Evolutionary conservation across 1,140 invertebrate species (phyloP).

Genomic region (Drosophila kurseongensis): DNA sequence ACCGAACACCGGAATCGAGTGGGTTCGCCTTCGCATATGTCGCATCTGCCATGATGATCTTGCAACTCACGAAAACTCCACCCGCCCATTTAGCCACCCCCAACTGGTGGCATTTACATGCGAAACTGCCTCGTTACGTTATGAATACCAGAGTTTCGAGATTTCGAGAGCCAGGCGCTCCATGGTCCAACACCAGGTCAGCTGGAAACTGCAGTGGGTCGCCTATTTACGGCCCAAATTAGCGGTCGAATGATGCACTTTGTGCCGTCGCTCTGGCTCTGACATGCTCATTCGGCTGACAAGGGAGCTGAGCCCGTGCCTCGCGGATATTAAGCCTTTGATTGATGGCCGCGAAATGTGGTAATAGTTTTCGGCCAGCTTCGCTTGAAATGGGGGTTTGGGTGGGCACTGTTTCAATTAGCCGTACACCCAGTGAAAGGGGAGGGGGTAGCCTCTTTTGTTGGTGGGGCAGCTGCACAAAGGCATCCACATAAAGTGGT

Average conservation of each 20-base stretch:
- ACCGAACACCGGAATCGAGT: constrained; percentile 35
- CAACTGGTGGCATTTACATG: constrained; percentile 56
- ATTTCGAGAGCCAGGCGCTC: not conserved
- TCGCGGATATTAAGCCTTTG: constrained; percentile 67
- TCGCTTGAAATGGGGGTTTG: not conserved
- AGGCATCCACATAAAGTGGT: constrained; percentile 56
- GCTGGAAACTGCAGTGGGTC: constrained; percentile 28
- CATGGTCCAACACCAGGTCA: constrained; percentile 8
- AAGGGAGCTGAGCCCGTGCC: constrained; percentile 2
- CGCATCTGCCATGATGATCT: constrained; percentile 16
- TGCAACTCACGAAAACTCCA: not conserved
- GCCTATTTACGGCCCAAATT: constrained; percentile 55
- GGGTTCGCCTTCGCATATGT: constrained; percentile 35
- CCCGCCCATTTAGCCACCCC: not conserved
- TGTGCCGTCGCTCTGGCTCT: constrained; percentile 26
- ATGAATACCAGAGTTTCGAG: constrained; percentile 54
- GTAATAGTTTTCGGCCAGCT: constrained; percentile 41
- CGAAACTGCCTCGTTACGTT: constrained; percentile 49
- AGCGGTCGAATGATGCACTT: constrained; percentile 53
- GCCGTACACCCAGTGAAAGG: constrained; percentile 1
- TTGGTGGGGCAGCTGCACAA: constrained; percentile 34
- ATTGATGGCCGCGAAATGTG: constrained; percentile 43
- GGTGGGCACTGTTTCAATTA: constrained; percentile 34
- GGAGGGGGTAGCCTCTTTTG: constrained; percentile 4
- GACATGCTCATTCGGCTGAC: constrained; percentile 38